Evolutionary conservation across 2,797 vertebrate species (phyloP), one percentile per base, ranked within the genome.

Genomic region (Dipus sagitta): DNA sequence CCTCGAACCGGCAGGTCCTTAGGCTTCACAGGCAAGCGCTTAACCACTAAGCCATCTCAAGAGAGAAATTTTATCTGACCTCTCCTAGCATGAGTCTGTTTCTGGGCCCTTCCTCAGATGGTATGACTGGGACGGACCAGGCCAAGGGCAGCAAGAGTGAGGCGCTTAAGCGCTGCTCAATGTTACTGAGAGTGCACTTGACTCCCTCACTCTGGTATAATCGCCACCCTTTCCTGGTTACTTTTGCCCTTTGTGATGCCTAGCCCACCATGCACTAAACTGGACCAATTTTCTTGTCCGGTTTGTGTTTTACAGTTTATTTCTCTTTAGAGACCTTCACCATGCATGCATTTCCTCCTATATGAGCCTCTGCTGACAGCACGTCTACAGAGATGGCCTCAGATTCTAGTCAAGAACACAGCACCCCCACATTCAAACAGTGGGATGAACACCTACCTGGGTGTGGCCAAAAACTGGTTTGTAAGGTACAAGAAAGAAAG

Each of bases 271-370:
- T 34, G 10, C 60, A 52, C 64, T 65, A 24, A 54, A 28, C 68
- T 75, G 34, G n/a, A 38, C 75, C 74, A 68, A 65, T 67, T 82
- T 82, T 78, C 34, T 86, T 67, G 3, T 65, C 64, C 74, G 24
- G n/a, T 67, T 67, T 92, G 60, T 72, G 18, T 84, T 82, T 91
- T 86, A 71, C 24, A 87, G 87, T 38, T 77, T 91, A 32, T 72
- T 74, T 91, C 32, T 72, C 62, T 60, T 92, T n/a, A 6, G 71
- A 88, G 58, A 30, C 68, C 76, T 89, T 93, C 52, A 32, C 28
- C 58, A 79, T 10, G 34, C 77, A 47, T 38, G 62, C 83, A 68
- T 84, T 68, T 74, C 74, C 67, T 60, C 24, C 42, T 71, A 18
- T 38, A 62, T 58, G 6, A 81, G 11, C 14, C 14, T 71, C 68